Base-by-base conservation (phyloP, 2,113 vertebrate genomes). In the Lepus americanus region DNA sequence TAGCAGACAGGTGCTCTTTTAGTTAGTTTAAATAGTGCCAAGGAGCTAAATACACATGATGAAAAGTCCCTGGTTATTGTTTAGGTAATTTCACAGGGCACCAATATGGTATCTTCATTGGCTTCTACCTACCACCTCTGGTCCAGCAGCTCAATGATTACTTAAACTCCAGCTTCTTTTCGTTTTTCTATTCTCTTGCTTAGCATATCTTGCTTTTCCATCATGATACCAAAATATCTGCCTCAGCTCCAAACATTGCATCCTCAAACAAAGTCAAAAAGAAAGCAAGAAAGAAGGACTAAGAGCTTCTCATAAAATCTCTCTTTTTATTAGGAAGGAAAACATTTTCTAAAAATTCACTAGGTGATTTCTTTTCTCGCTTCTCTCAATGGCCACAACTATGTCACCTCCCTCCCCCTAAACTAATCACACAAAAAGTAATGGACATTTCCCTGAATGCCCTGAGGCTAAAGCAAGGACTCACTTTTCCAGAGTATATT, bases 181-280 rank as follows among this genome's bases (percentile, higher is more conserved):
- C 33, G 29, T 59, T 66, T 93, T 72, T 87, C 64, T 80, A 6
- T 6, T 77, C 33, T 80, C 2, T 3, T 61, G 27, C 36, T 82
- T 22, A 17, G 5, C 29, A 0, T 76, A 11, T 49, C 64, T 14
- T 29, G 59, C 49, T 70, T 89, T 80, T 25, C 44, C 55, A 36
- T 93, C 67, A 16, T 70, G 16, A 25, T 49, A 82, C 77, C 36
- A 87, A 61, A 89, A 89, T 13, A 69, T 63, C 39, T 89, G 9
- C 70, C 44, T 92, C 69, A 63, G 22, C 69, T 87, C 31, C 70
- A 96, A 63, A 79, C 39, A 72, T 61, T 64, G n/a, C 64, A 82
- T 61, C 70, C 51, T 63, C 55, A 91, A 69, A 77, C 19, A 84
- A 87, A 70, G 10, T 64, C 61, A 96, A 77, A 94, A 94, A 51